Evolutionary conservation across 2,888 invertebrate species (phyloP).

Genomic region (Clanis bilineata): DNA sequence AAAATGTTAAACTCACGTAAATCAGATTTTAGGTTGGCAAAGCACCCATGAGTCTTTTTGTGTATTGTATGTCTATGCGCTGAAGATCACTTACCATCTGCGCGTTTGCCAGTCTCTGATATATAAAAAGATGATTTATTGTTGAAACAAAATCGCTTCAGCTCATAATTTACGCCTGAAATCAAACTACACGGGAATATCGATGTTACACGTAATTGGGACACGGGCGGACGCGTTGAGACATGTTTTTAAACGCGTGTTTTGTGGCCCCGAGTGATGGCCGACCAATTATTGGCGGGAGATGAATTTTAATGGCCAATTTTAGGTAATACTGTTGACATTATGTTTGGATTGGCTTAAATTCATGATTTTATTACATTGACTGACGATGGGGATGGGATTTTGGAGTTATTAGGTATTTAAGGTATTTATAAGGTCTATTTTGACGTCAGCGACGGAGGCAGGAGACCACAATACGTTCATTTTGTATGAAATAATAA

Average conservation of each 20-base stretch:
- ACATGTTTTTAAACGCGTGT: conserved; percentile 22
- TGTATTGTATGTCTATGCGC: too few species aligned
- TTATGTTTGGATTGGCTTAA: not conserved
- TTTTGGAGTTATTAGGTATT: not conserved
- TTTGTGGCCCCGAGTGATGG: conserved; percentile 15
- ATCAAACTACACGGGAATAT: conserved; percentile 20
- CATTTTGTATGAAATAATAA: not conserved
- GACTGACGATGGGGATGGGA: not conserved
- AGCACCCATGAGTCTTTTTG: too few species aligned
- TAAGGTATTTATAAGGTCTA: not conserved
- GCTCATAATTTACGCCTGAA: not conserved
- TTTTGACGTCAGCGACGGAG: too few species aligned
- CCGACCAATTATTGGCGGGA: conserved; percentile 7
- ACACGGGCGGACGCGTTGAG: conserved; percentile 17
- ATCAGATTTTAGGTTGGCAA: too few species aligned
- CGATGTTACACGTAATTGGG: conserved; percentile 25
- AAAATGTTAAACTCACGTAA: too few species aligned
- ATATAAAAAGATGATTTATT: too few species aligned
- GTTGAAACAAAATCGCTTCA: not conserved
- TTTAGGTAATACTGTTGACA: not conserved
- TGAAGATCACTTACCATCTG: too few species aligned
- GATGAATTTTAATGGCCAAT: conserved; percentile 16
- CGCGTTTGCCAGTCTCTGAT: too few species aligned
- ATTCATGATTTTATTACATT: not conserved
- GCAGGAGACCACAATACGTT: too few species aligned